Evolutionary conservation across 2,888 invertebrate genomes (phyloP).

Genomic region (Orthonevra nobilis): DNA sequence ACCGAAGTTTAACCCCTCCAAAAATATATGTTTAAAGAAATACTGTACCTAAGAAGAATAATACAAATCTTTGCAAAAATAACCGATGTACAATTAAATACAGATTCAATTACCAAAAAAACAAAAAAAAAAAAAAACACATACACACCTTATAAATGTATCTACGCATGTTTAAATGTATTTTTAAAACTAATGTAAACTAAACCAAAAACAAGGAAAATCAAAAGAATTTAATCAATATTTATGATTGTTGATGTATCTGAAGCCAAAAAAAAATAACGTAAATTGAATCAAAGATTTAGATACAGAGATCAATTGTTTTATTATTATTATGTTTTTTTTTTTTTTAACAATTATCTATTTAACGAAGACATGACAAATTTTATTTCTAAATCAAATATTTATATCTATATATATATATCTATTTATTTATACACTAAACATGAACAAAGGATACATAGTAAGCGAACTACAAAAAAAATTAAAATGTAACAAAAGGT

Average conservation of each 20-base stretch:
- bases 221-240: constrained; percentile 58
- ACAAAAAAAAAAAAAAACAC: constrained; percentile 4
- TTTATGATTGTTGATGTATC: constrained; percentile 59
- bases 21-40: neutral
- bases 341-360: too few relatives aligned
- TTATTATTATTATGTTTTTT: constrained; percentile 25
- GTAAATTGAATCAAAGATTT: constrained; percentile 47
- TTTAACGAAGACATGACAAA: constrained; percentile 57
- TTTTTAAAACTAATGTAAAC: constrained; percentile 36
- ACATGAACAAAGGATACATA: constrained; percentile 29
- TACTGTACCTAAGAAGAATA: constrained; percentile 40
- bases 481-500: constrained; percentile 2
- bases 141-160: too few relatives aligned
- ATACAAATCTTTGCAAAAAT: neutral
- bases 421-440: constrained; percentile 59
- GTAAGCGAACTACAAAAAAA: constrained; percentile 14
- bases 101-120: constrained; percentile 51
- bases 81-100: constrained; percentile 30
- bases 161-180: constrained; percentile 20
- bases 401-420: constrained; percentile 17
- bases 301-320: constrained; percentile 47
- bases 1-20: constrained; percentile 76
- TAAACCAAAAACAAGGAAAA: constrained; percentile 57
- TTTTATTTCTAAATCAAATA: constrained; percentile 56
- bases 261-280: constrained; percentile 31